A percentile compares a stretch with the other conserved stretches of the same genome.
phyloP scores from a whole-genome alignment of 2,888 invertebrate species.

The Tipula helvola region DNA sequence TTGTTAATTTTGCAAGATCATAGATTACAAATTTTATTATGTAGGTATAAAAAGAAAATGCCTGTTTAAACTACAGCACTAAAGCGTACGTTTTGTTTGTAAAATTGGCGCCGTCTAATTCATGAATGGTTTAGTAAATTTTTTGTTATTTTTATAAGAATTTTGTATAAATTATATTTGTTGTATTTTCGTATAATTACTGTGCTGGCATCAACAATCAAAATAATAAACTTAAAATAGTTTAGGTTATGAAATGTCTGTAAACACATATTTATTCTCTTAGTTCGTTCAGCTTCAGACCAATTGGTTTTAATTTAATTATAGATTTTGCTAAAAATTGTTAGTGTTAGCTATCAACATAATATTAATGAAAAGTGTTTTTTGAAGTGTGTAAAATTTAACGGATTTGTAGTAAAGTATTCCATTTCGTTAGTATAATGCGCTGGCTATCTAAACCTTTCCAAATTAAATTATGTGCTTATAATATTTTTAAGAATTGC shows the following conservation, averaged over 20 bases:
- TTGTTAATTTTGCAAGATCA: background rate
- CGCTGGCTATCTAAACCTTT: background rate
- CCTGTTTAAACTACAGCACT: background rate
- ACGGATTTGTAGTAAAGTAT: background rate
- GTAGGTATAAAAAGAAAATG: background rate
- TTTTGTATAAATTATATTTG: background rate
- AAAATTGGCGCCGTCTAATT: background rate
- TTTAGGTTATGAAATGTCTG: background rate
- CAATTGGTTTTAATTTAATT: background rate
- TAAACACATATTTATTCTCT: too few species aligned
- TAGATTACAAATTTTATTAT: background rate
- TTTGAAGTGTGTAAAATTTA: background rate
- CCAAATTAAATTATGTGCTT: background rate
- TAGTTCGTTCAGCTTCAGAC: background rate
- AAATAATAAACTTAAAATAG: slow-evolving; percentile 4
- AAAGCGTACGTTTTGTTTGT: background rate
- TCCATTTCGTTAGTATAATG: background rate
- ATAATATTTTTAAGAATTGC: background rate
- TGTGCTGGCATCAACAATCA: background rate
- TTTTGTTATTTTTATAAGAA: background rate
- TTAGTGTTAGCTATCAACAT: background rate
- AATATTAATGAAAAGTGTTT: background rate
- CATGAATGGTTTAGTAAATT: background rate
- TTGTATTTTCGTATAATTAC: background rate
- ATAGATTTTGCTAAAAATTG: background rate